phyloP scores from a whole-genome alignment of 2,888 invertebrate genomes.

The Celastrina argiolus region DNA sequence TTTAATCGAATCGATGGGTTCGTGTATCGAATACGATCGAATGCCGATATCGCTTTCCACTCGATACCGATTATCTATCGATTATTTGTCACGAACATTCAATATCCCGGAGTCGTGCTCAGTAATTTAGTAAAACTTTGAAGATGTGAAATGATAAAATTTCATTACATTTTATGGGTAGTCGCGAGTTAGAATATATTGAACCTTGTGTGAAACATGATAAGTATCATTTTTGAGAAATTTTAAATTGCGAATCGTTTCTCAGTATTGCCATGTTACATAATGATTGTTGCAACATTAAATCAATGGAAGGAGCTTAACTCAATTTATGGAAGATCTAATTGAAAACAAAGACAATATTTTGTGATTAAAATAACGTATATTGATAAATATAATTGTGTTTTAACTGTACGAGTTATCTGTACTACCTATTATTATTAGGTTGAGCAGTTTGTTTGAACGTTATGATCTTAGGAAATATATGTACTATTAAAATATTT shows the following conservation, averaged over 20 bases:
- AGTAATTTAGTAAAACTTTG: conserved; percentile 30
- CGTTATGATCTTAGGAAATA: no score
- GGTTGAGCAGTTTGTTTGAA: no score
- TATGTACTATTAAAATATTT: no score
- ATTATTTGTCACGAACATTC: conserved; percentile 60
- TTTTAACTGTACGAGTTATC: no score
- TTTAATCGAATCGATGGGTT: conserved; percentile 54
- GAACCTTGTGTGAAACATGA: neutral
- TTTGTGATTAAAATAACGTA: neutral
- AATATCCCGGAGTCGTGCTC: conserved; percentile 38
- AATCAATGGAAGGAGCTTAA: neutral
- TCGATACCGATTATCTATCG: conserved; percentile 45
- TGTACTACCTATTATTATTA: no score
- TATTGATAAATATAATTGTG: neutral
- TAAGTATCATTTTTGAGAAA: neutral
- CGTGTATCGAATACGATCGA: conserved; percentile 45
- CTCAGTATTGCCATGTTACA: conserved; percentile 3
- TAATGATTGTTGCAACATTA: neutral
- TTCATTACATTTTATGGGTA: conserved; percentile 2
- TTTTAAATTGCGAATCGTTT: neutral
- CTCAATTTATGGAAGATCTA: neutral
- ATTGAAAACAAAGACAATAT: neutral
- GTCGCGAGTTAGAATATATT: neutral
- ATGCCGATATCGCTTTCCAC: conserved; percentile 35
- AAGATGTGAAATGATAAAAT: conserved; percentile 5